Conservation (phyloP, 1,140 invertebrate genomes). For the Nephotettix cincticeps region DNA sequence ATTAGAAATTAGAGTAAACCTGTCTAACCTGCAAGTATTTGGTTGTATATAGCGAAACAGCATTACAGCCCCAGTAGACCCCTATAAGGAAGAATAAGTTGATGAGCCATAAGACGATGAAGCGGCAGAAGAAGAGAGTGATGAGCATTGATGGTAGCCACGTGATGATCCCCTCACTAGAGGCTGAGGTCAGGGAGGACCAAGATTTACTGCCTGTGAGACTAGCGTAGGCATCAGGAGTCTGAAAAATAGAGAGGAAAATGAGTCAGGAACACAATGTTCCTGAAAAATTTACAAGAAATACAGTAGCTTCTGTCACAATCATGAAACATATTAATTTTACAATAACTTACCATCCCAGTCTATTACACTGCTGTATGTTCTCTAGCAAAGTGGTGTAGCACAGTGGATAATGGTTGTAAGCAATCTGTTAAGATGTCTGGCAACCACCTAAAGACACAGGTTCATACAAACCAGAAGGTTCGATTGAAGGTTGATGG, state of each 20-base stretch:
- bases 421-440: neutral
- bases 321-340: neutral
- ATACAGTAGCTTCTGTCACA: neutral
- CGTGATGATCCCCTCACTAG: neutral
- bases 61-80: neutral
- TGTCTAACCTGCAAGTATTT: conserved; percentile 4
- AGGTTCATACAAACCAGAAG: too few species aligned
- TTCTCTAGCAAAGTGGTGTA: neutral
- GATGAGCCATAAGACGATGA: neutral
- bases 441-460: too few species aligned
- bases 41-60: neutral
- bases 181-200: neutral
- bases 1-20: neutral
- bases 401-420: neutral
- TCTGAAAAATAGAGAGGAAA: neutral
- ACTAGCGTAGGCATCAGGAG: neutral
- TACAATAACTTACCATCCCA: neutral
- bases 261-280: neutral
- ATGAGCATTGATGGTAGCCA: neutral
- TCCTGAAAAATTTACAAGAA: neutral
- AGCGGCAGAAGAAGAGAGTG: neutral
- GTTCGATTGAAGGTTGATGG: too few species aligned
- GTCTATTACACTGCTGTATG: neutral
- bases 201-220: neutral
- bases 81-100: neutral